These are phyloP conservation scores for Pipistrellus nathusii DNA, from an alignment of 2,797 vertebrate genomes.

Conservation along the genomic window DNA sequence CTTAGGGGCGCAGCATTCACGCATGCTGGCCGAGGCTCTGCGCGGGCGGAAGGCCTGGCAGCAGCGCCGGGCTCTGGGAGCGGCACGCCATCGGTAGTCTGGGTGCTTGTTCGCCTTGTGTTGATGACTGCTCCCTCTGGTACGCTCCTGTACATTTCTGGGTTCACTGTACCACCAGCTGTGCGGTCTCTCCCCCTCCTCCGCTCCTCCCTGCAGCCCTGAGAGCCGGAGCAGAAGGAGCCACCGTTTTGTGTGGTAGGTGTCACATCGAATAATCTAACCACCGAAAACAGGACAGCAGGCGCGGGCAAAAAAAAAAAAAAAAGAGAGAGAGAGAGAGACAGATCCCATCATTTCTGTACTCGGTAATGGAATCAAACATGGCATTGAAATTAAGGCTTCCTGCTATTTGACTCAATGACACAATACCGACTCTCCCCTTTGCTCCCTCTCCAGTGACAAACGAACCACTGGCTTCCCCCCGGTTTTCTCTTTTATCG, in stretches of 20 bases:
- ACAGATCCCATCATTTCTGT: constrained; percentile 79
- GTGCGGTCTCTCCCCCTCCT: constrained; percentile 86
- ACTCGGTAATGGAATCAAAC: constrained; percentile 66
- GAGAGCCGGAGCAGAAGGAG: constrained; percentile 86
- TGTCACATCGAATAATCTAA: constrained; percentile 88
- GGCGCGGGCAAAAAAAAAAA: constrained; percentile 75
- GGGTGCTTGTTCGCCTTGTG: constrained; percentile 90
- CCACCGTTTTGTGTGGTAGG: constrained; percentile 84
- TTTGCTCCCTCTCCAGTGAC: constrained; percentile 33
- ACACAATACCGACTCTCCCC: constrained; percentile 48
- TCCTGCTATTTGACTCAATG: constrained; percentile 71
- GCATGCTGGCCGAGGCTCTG: constrained; percentile 90
- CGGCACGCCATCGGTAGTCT: constrained; percentile 90
- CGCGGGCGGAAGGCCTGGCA: constrained; percentile 26
- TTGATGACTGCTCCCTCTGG: constrained; percentile 91
- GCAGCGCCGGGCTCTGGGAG: constrained; percentile 82
- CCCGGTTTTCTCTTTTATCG: neutral
- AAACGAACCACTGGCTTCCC: constrained; percentile 36
- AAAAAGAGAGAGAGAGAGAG: too few relatives aligned
- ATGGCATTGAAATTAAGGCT: constrained; percentile 68
- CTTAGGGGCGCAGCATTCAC: constrained; percentile 92
- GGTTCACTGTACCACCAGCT: constrained; percentile 90
- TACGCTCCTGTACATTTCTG: constrained; percentile 89
- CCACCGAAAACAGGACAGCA: constrained; percentile 85
- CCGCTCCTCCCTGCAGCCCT: constrained; percentile 84